These are phyloP conservation scores for Belgica antarctica DNA, from an alignment of 2,888 invertebrate genomes.

Conservation along the genomic window DNA sequence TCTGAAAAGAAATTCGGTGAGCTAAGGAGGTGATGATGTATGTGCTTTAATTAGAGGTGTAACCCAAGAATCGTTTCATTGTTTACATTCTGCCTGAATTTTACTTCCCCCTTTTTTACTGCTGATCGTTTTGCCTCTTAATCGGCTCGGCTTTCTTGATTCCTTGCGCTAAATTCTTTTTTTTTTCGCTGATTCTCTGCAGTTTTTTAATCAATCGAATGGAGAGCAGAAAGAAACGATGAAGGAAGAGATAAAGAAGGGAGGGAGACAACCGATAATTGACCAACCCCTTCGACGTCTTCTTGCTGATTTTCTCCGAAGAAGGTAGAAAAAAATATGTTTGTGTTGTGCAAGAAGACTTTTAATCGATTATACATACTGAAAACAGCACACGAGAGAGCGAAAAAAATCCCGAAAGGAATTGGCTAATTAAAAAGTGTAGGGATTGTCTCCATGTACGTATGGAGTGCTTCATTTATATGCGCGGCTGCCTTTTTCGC, in stretches of 20 bases:
- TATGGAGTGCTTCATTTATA: not conserved
- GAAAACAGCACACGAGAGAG: not conserved
- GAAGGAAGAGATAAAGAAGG: not conserved
- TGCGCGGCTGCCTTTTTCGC: not conserved
- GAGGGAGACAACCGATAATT: slow-evolving; percentile 30
- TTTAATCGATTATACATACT: not conserved
- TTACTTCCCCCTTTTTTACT: slow-evolving; percentile 2
- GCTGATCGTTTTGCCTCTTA: not conserved
- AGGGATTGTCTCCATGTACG: slow-evolving; percentile 8
- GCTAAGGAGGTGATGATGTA: slow-evolving; percentile 40
- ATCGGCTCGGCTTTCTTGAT: not conserved
- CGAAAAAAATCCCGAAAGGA: not conserved
- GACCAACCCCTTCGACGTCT: slow-evolving; percentile 25
- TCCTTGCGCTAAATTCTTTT: slow-evolving; percentile 10
- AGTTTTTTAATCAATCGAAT: not conserved
- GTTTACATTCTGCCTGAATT: slow-evolving; percentile 15
- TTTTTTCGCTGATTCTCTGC: not conserved
- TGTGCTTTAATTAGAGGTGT: slow-evolving; percentile 42
- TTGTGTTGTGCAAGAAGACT: slow-evolving; percentile 4
- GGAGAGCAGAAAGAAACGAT: not conserved
- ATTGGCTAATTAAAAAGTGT: slow-evolving; percentile 10
- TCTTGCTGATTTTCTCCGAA: not conserved
- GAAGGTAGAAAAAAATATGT: not conserved
- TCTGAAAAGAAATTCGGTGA: not conserved
- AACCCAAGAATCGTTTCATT: slow-evolving; percentile 21